Percentiles rank a stretch among this genome's conserved stretches.
Conservation (phyloP, 2,888 invertebrate species). For the Allygus modestus region DNA sequence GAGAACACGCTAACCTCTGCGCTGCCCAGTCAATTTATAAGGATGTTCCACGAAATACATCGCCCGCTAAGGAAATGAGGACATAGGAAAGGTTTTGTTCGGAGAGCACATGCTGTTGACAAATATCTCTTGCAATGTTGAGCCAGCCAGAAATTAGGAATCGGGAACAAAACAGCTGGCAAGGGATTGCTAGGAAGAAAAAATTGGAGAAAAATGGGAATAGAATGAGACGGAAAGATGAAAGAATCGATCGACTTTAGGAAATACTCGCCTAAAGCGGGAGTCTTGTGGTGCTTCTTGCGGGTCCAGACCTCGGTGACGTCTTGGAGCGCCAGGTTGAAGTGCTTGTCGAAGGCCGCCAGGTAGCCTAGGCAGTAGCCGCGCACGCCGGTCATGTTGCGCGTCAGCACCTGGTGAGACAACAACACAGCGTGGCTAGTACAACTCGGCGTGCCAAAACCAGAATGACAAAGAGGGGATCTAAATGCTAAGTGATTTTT, state of each 20-base stretch:
- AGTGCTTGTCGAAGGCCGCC: slow-evolving; percentile 94
- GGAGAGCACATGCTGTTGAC: too few relatives aligned
- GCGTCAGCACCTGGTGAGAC: slow-evolving; percentile 82
- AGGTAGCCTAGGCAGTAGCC: slow-evolving; percentile 89
- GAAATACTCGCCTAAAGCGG: slow-evolving; percentile 78
- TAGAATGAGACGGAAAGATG: too few relatives aligned
- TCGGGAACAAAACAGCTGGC: neutral
- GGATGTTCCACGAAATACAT: too few relatives aligned
- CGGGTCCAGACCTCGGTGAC: slow-evolving; percentile 89
- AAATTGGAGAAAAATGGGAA: neutral
- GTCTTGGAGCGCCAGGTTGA: slow-evolving; percentile 92
- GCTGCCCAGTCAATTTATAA: too few relatives aligned
- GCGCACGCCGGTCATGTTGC: slow-evolving; percentile 84
- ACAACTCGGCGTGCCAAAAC: neutral
- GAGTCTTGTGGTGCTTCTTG: slow-evolving; percentile 79
- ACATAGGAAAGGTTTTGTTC: too few relatives aligned
- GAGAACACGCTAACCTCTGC: too few relatives aligned
- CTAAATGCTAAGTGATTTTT: too few relatives aligned
- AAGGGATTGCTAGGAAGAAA: neutral
- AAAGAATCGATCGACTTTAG: too few relatives aligned
- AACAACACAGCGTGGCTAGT: slow-evolving; percentile 65
- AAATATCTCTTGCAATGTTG: too few relatives aligned
- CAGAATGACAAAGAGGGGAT: too few relatives aligned
- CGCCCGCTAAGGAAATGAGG: too few relatives aligned
- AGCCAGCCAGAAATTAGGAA: too few relatives aligned